Percentiles rank a stretch among this genome's conserved stretches.
phyloP scores from a whole-genome alignment of 2,113 vertebrate genomes.

The Phylloscopus trochilus region DNA sequence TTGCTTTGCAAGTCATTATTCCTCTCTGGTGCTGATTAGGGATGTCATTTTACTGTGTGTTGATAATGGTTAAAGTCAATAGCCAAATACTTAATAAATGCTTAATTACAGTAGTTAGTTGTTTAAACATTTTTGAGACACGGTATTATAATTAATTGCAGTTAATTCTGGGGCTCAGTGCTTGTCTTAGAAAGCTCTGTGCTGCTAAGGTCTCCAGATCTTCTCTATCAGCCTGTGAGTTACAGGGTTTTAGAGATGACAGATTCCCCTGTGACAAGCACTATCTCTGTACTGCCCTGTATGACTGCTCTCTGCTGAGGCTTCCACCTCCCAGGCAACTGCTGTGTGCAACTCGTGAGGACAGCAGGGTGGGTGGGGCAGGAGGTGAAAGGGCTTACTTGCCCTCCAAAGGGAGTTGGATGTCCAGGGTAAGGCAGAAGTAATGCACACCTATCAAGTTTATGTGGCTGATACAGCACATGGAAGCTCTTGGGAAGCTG shows the following conservation, averaged over 20 bases:
- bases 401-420: neutral
- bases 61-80: neutral
- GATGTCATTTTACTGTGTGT: neutral
- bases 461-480: neutral
- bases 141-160: neutral
- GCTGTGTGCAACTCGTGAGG: accelerated
- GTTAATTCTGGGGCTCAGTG: neutral
- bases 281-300: neutral
- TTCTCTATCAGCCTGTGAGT: neutral
- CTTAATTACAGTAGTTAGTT: neutral
- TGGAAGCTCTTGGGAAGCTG: neutral
- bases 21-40: neutral
- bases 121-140: neutral
- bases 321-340: neutral
- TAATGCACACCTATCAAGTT: neutral
- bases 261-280: neutral
- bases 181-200: neutral
- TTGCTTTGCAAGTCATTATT: neutral
- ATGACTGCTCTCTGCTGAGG: neutral
- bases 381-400: neutral
- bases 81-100: neutral
- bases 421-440: neutral
- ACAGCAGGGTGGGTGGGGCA: neutral
- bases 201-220: neutral
- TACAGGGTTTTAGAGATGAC: neutral